These are phyloP conservation scores for Theristus sp. DNA, from an alignment of 2,888 invertebrate genomes.

Conservation along the genomic window DNA sequence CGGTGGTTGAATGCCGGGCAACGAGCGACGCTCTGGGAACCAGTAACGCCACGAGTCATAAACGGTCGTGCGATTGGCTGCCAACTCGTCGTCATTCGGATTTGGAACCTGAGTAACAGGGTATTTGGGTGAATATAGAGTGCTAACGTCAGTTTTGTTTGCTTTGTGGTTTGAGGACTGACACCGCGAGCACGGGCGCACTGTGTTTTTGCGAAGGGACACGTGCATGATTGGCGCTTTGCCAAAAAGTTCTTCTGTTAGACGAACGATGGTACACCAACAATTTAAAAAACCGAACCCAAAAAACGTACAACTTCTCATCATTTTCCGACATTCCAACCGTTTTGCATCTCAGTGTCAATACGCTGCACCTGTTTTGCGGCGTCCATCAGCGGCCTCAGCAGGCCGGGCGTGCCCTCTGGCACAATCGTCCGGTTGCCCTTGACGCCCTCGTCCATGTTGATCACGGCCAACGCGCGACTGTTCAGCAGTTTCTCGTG, in stretches of 20 bases:
- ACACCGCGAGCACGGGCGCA: too few relatives aligned
- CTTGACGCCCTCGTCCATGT: slow-evolving; percentile 1
- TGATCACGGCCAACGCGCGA: slow-evolving; percentile 2
- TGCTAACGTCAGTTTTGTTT: too few relatives aligned
- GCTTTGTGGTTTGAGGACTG: too few relatives aligned
- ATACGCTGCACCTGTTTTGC: background rate
- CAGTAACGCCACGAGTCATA: slow-evolving; percentile 27
- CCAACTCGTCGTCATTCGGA: slow-evolving; percentile 22
- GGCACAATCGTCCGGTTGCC: background rate
- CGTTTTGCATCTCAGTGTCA: background rate
- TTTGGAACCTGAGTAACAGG: slow-evolving; percentile 16
- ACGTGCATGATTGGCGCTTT: too few relatives aligned
- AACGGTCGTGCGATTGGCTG: slow-evolving; percentile 17
- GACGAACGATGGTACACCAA: background rate
- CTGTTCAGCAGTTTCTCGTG: background rate
- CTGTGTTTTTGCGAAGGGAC: too few relatives aligned
- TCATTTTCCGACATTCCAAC: too few relatives aligned
- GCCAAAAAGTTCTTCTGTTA: too few relatives aligned
- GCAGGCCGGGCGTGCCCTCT: background rate
- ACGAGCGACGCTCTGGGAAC: background rate
- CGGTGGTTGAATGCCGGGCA: background rate
- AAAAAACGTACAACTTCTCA: too few relatives aligned
- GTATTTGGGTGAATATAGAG: background rate
- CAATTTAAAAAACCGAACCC: too few relatives aligned
- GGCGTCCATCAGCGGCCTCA: background rate